A percentile compares a stretch with the other conserved stretches of the same genome.
Conservation (phyloP, 1,140 invertebrate species). For the Steinernema khuongi region DNA sequence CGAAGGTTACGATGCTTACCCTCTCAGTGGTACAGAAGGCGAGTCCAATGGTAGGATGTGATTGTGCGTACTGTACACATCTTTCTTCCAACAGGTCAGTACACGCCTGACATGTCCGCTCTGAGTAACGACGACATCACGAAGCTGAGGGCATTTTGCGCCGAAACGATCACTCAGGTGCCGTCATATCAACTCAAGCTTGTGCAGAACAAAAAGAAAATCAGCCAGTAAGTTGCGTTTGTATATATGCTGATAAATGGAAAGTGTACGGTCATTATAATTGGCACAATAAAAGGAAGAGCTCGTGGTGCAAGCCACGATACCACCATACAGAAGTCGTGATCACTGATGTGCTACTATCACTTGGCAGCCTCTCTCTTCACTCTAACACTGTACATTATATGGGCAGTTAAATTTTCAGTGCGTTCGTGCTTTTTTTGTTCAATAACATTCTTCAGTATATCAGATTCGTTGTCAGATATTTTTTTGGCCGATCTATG, state of each 20-base stretch:
- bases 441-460: too few relatives aligned
- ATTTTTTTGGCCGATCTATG: too few relatives aligned
- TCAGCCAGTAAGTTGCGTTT: constrained; percentile 63
- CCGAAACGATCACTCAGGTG: background rate
- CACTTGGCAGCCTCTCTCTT: too few relatives aligned
- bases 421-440: too few relatives aligned
- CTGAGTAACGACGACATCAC: background rate
- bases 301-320: too few relatives aligned
- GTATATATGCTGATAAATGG: constrained; percentile 26
- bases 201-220: constrained; percentile 82
- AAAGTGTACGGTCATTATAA: too few relatives aligned
- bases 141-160: background rate
- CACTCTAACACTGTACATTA: too few relatives aligned
- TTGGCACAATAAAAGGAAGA: too few relatives aligned
- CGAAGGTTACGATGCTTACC: background rate
- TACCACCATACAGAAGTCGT: too few relatives aligned
- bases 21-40: background rate
- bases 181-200: constrained; percentile 69
- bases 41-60: background rate
- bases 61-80: background rate
- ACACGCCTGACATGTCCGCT: background rate
- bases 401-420: too few relatives aligned
- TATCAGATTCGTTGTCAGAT: too few relatives aligned
- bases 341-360: too few relatives aligned
- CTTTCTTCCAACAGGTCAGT: background rate